phyloP scores from a whole-genome alignment of 2,888 invertebrate species.

The Epinotia bilunana region DNA sequence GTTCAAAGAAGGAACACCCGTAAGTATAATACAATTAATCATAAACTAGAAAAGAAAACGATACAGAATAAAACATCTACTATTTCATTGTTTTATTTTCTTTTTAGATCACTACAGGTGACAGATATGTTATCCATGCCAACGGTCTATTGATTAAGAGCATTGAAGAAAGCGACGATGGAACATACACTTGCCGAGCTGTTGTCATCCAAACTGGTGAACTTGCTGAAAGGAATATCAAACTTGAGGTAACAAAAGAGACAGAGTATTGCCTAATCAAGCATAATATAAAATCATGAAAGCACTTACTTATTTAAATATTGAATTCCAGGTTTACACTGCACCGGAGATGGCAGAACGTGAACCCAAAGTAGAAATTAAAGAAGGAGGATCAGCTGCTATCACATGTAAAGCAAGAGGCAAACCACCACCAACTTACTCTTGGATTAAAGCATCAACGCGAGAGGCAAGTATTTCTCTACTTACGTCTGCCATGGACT shows the following conservation, averaged over 20 bases:
- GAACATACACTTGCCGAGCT: slow-evolving; percentile 94
- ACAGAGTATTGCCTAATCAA: neutral
- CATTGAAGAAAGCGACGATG: slow-evolving; percentile 92
- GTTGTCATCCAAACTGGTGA: slow-evolving; percentile 92
- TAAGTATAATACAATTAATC: slow-evolving; percentile 65
- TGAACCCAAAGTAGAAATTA: slow-evolving; percentile 86
- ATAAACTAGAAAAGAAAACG: neutral
- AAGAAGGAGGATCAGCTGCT: slow-evolving; percentile 91
- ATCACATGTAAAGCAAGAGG: slow-evolving; percentile 92
- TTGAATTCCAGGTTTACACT: slow-evolving; percentile 85
- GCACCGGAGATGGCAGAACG: slow-evolving; percentile 89
- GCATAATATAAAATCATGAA: too few species aligned
- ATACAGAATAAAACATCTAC: neutral
- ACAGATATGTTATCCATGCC: slow-evolving; percentile 89
- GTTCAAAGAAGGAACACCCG: slow-evolving; percentile 90
- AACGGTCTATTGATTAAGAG: slow-evolving; percentile 91
- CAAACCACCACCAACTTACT: slow-evolving; percentile 92
- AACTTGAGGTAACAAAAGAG: slow-evolving; percentile 87
- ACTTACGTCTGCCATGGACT: neutral
- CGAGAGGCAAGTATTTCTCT: slow-evolving; percentile 77
- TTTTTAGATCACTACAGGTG: slow-evolving; percentile 86
- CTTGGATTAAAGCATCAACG: slow-evolving; percentile 91
- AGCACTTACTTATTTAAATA: neutral
- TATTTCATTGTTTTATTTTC: neutral
- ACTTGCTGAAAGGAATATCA: slow-evolving; percentile 89